Percentiles rank a stretch among this genome's conserved stretches.
Conservation (phyloP, 2,888 invertebrate species). For the Drosophila emarginata region DNA sequence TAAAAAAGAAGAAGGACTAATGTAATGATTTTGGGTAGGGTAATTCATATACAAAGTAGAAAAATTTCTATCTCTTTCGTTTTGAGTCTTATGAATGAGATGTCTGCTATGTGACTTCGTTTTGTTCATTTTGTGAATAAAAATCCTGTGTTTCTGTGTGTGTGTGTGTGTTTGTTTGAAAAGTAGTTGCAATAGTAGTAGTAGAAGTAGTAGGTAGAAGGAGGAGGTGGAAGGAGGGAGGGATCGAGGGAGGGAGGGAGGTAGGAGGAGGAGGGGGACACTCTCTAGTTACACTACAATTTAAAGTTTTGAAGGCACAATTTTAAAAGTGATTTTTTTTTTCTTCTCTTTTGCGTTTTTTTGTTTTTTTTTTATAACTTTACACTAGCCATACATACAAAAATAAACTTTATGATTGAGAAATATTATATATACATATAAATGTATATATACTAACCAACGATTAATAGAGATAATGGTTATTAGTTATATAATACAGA, state of each 20-base stretch:
- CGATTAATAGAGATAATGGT: background rate
- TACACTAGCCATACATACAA: slow-evolving; percentile 48
- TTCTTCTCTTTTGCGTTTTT: slow-evolving; percentile 37
- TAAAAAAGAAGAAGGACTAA: background rate
- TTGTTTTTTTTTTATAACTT: slow-evolving; percentile 26
- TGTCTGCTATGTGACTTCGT: background rate
- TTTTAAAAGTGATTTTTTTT: slow-evolving; percentile 63
- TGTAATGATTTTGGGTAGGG: background rate
- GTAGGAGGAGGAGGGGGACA: slow-evolving; percentile 24
- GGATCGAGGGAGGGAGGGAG: no score
- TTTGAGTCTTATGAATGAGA: background rate
- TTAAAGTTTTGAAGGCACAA: slow-evolving; percentile 72
- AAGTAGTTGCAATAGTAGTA: no score
- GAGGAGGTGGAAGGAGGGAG: background rate
- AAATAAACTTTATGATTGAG: slow-evolving; percentile 4
- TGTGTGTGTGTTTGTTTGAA: background rate
- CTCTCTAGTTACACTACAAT: slow-evolving; percentile 42
- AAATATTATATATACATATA: background rate
- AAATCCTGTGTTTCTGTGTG: slow-evolving; percentile 3
- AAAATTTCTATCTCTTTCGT: background rate
- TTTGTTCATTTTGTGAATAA: slow-evolving; percentile 17
- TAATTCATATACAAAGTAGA: background rate
- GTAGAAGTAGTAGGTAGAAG: no score
- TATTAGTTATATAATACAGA: background rate
- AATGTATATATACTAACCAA: slow-evolving; percentile 5